Percentiles rank a stretch among this genome's conserved stretches.
These are phyloP conservation scores for Hydroisotoma schaefferi DNA, from an alignment of 2,888 invertebrate genomes.

Conservation along the genomic window DNA sequence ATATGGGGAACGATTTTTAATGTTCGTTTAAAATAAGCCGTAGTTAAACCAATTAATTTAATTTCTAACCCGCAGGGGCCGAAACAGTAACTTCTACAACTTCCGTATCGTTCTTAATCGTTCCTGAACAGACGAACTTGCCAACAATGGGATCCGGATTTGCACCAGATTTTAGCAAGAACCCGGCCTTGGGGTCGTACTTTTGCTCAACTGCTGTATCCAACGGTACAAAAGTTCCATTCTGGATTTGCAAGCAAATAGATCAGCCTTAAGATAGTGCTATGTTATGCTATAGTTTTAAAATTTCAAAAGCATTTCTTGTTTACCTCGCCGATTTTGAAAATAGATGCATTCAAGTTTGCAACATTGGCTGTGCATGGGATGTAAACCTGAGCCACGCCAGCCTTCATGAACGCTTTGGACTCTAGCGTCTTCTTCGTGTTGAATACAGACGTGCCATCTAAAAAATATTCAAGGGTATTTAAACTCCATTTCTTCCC, in stretches of 20 bases:
- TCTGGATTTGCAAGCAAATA: conserved; percentile 16
- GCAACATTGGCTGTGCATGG: conserved; percentile 38
- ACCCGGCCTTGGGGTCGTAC: conserved; percentile 35
- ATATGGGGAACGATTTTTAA: background rate
- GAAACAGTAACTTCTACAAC: conserved; percentile 36
- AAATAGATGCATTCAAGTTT: conserved; percentile 33
- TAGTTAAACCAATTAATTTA: background rate
- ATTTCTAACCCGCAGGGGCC: conserved; percentile 23
- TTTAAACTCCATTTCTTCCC: too few relatives aligned
- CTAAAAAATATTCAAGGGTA: conserved; percentile 17
- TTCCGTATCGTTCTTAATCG: conserved; percentile 35
- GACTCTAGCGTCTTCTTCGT: conserved; percentile 33
- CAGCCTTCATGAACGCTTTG: conserved; percentile 29
- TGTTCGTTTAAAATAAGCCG: background rate
- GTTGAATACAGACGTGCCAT: conserved; percentile 35
- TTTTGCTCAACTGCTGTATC: conserved; percentile 26
- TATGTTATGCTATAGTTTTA: background rate
- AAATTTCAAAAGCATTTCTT: conserved; percentile 1
- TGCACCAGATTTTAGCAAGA: conserved; percentile 24
- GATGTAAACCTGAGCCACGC: conserved; percentile 31
- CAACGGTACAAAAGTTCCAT: conserved; percentile 31
- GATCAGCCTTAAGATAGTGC: background rate
- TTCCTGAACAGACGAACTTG: conserved; percentile 39
- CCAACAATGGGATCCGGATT: conserved; percentile 28
- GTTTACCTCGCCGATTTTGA: conserved; percentile 32